A percentile compares a stretch with the other conserved stretches of the same genome.
phyloP scores from a whole-genome alignment of 2,113 vertebrate genomes.

The Ginglymostoma cirratum region DNA sequence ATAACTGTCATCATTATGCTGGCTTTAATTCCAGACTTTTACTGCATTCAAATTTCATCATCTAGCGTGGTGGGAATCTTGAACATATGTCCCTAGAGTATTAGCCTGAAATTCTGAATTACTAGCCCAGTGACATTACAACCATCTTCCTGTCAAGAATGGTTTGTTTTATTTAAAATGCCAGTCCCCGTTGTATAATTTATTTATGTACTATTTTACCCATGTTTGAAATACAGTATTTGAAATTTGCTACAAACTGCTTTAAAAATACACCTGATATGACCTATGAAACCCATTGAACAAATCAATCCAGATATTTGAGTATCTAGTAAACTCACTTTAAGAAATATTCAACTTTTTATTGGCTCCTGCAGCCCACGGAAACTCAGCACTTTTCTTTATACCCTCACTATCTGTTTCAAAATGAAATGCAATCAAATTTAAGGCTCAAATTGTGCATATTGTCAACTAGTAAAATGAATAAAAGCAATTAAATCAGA shows the following conservation, averaged over 20 bases:
- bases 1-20: no score
- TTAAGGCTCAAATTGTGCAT: not conserved
- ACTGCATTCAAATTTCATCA: no score
- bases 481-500: not conserved
- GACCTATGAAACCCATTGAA: not conserved
- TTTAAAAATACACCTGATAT: not conserved
- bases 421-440: not conserved
- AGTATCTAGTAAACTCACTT: not conserved
- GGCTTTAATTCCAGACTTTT: no score
- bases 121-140: no score
- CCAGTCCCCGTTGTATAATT: not conserved
- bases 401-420: not conserved
- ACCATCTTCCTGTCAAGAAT: not conserved
- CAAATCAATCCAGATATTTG: not conserved
- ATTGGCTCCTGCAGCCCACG: no score
- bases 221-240: not conserved
- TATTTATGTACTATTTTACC: not conserved
- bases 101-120: no score
- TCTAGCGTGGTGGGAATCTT: no score
- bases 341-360: not conserved
- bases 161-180: not conserved
- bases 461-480: not conserved
- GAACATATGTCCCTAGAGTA: no score
- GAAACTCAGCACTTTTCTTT: not conserved
- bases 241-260: not conserved